Conservation (phyloP, 2,113 vertebrate species). For the Carassius auratus region DNA sequence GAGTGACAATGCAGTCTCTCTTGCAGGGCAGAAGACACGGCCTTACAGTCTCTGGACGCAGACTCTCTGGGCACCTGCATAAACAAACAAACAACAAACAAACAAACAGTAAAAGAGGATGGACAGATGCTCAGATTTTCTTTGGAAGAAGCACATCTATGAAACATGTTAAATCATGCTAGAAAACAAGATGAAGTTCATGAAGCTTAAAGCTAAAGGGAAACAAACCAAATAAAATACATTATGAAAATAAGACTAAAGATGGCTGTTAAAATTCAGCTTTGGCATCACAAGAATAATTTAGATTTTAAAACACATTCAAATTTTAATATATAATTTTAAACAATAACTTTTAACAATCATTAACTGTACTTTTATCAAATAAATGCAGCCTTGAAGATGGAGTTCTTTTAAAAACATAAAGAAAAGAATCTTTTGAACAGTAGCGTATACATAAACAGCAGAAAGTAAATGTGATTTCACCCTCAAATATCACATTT, state of each 20-base stretch:
- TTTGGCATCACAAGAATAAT: neutral
- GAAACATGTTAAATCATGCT: neutral
- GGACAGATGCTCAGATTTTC: neutral
- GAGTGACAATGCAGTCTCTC: slow-evolving; percentile 90
- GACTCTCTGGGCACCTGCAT: slow-evolving; percentile 89
- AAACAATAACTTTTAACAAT: neutral
- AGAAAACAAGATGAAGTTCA: neutral
- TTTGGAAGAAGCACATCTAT: neutral
- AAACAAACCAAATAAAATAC: neutral
- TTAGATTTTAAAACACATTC: neutral
- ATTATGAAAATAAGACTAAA: neutral
- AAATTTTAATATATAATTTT: neutral
- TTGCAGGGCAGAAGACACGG: slow-evolving; percentile 93
- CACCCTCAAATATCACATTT: neutral
- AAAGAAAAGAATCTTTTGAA: too few relatives aligned
- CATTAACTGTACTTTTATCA: neutral
- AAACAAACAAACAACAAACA: slow-evolving; percentile 15
- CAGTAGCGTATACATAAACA: neutral
- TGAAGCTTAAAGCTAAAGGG: neutral
- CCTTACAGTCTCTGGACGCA: slow-evolving; percentile 92
- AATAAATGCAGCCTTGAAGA: neutral
- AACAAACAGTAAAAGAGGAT: slow-evolving; percentile 16
- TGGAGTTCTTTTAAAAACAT: neutral
- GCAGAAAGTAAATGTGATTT: neutral
- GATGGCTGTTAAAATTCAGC: neutral